Conservation (phyloP, 2,888 invertebrate genomes). For the Netelia virgata region DNA sequence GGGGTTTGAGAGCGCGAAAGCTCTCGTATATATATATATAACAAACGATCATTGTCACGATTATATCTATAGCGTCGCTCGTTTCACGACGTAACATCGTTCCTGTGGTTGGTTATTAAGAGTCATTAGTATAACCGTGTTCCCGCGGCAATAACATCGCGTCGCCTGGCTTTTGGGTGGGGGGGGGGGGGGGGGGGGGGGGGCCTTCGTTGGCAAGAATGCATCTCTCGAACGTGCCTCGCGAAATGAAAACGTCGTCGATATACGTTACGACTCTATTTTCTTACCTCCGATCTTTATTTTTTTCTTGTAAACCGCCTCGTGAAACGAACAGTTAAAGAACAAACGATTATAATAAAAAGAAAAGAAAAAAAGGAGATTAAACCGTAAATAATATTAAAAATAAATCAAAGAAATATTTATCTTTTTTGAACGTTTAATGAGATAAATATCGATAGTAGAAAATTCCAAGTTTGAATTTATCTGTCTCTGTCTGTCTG, state of each 20-base stretch:
- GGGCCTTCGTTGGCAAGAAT: conserved; percentile 46
- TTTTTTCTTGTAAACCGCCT: conserved; percentile 14
- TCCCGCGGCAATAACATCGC: conserved; percentile 53
- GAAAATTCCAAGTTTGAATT: no score
- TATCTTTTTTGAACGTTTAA: no score
- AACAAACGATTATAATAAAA: background rate
- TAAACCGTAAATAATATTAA: background rate
- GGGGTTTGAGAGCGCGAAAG: background rate
- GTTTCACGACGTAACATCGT: conserved; percentile 54
- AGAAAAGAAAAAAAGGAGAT: background rate
- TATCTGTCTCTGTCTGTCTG: no score
- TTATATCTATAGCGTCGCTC: background rate
- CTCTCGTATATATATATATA: background rate
- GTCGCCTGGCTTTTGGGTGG: conserved; percentile 31
- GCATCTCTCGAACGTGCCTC: conserved; percentile 26
- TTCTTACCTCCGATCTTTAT: conserved; percentile 17
- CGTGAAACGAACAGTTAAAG: background rate
- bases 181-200: background rate
- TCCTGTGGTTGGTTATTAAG: conserved; percentile 59
- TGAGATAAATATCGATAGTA: no score
- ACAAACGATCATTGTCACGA: background rate
- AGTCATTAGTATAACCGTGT: conserved; percentile 66
- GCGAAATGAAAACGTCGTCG: conserved; percentile 33
- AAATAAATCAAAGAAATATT: background rate
- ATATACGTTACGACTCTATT: conserved; percentile 38